These are phyloP conservation scores for Melanotaenia trifasciata DNA, from an alignment of 2,797 vertebrate genomes.

Conservation along the genomic window DNA sequence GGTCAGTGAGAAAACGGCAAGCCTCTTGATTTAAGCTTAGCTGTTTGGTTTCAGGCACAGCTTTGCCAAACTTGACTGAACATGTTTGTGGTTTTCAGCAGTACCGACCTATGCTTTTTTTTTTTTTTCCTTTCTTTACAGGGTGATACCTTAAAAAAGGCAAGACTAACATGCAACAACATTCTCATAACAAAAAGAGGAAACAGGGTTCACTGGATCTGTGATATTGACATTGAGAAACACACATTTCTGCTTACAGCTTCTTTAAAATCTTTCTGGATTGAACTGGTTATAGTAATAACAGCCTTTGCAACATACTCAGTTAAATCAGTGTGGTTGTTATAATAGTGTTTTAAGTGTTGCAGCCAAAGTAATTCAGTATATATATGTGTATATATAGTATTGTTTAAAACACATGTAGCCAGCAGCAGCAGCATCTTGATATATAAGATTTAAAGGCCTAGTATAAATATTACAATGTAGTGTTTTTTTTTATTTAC, in stretches of 20 bases:
- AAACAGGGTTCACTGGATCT: not conserved
- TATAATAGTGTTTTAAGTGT: not conserved
- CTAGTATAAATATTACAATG: not conserved
- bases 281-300: slow-evolving; percentile 4
- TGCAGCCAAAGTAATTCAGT: not conserved
- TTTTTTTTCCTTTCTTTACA: not conserved
- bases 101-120: not conserved
- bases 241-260: slow-evolving; percentile 11
- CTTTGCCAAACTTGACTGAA: slow-evolving; percentile 21
- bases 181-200: slow-evolving; percentile 6
- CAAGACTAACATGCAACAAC: not conserved
- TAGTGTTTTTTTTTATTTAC: not conserved
- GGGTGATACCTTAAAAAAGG: slow-evolving; percentile 2
- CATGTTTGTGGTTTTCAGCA: slow-evolving; percentile 27
- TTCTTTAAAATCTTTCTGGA: slow-evolving; percentile 9
- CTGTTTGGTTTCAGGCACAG: not conserved
- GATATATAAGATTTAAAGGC: not conserved
- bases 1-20: not conserved
- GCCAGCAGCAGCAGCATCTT: not conserved
- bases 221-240: slow-evolving; percentile 14
- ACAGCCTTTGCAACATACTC: not conserved
- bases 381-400: no score
- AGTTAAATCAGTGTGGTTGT: not conserved
- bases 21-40: not conserved
- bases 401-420: not conserved